Evolutionary conservation across 2,888 invertebrate species (phyloP).

Genomic region (Mythimna albipuncta): DNA sequence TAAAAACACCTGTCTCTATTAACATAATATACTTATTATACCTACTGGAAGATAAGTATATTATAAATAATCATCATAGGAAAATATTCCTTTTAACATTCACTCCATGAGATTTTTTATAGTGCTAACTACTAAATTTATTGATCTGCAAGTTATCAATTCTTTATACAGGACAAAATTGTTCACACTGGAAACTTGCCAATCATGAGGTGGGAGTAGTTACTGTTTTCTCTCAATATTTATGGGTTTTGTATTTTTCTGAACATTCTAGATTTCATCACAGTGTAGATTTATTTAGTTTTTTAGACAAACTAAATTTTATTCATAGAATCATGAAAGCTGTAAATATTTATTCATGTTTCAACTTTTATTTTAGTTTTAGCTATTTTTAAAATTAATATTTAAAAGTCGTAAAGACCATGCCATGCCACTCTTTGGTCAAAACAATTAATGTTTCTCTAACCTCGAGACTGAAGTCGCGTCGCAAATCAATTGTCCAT

Average conservation of each 20-base stretch:
- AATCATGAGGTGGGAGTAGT: constrained; percentile 27
- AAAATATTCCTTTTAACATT: constrained; percentile 12
- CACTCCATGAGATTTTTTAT: constrained; percentile 13
- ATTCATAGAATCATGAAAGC: not conserved
- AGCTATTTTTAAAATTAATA: not conserved
- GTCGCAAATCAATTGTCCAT: constrained; percentile 17
- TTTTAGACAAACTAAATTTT: constrained; percentile 13
- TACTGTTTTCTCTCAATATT: constrained; percentile 35
- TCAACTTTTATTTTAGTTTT: not conserved
- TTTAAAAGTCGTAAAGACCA: not conserved
- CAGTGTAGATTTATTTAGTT: constrained; percentile 1
- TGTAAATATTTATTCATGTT: constrained; percentile 37
- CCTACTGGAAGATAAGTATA: constrained; percentile 14
- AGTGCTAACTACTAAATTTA: constrained; percentile 11
- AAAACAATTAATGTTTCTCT: not conserved
- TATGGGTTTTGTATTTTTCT: constrained; percentile 2
- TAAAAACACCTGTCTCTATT: constrained; percentile 6
- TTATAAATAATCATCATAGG: not conserved
- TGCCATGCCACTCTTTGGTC: not conserved
- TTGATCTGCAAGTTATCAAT: constrained; percentile 31
- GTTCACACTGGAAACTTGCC: constrained; percentile 61
- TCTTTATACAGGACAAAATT: constrained; percentile 6
- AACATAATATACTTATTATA: not conserved
- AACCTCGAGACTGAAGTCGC: not conserved
- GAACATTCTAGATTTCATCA: constrained; percentile 13